A percentile compares a stretch with the other conserved stretches of the same genome.
phyloP scores from a whole-genome alignment of 2,888 invertebrate species.

The Cryptocephalus moraei region DNA sequence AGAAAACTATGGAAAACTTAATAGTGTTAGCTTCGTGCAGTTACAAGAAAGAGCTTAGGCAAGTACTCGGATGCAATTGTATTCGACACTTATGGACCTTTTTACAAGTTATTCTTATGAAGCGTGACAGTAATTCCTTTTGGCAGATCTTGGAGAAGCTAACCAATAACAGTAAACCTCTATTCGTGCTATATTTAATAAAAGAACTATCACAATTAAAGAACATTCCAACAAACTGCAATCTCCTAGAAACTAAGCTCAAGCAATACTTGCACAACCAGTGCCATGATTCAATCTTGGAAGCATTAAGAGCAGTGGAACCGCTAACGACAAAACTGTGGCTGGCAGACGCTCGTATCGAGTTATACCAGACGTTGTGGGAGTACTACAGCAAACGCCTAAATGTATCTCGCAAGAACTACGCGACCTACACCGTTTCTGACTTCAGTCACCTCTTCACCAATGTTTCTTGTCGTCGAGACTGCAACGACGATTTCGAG shows the following conservation, averaged over 20 bases:
- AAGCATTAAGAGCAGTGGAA: conserved; percentile 23
- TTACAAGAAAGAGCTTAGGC: conserved; percentile 6
- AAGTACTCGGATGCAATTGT: conserved; percentile 25
- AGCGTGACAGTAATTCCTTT: conserved; percentile 18
- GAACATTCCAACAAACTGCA: conserved; percentile 22
- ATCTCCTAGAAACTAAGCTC: conserved; percentile 23
- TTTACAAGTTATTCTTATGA: conserved; percentile 22
- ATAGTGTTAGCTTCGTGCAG: not conserved
- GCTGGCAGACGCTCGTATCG: conserved; percentile 27
- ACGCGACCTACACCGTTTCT: conserved; percentile 10
- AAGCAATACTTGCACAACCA: conserved; percentile 16
- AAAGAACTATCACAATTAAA: conserved; percentile 23
- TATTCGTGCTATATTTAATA: conserved; percentile 26
- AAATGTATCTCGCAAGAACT: conserved; percentile 21
- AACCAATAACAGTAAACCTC: conserved; percentile 20
- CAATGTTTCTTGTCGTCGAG: not conserved
- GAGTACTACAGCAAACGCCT: conserved; percentile 32
- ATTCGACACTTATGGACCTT: conserved; percentile 26
- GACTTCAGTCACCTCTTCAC: conserved; percentile 3
- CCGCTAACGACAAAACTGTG: conserved; percentile 27
- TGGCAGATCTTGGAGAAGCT: conserved; percentile 29
- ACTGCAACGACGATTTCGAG: conserved; percentile 28
- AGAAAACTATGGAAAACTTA: not conserved
- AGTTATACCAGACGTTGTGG: conserved; percentile 32
- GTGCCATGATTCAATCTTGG: conserved; percentile 17